A percentile compares a stretch with the other conserved stretches of the same genome.
Evolutionary conservation across 1,140 invertebrate genomes (phyloP).

Genomic region (Carposina sasakii): DNA sequence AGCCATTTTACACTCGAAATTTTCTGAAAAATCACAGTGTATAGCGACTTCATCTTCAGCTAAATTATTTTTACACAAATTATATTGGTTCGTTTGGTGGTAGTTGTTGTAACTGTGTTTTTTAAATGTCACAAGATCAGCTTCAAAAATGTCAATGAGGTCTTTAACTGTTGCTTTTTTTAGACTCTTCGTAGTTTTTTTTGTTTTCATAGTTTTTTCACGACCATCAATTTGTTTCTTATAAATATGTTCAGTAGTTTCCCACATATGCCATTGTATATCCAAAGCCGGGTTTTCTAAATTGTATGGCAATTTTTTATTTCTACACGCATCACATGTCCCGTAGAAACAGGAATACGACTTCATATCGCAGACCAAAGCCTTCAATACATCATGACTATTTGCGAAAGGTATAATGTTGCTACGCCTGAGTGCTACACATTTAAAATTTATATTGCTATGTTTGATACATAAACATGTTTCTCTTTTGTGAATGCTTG

Average conservation of each 20-base stretch:
- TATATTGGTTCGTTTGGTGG: slow-evolving; percentile 14
- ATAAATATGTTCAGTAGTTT: slow-evolving; percentile 3
- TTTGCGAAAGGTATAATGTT: too few relatives aligned
- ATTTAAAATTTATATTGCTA: too few relatives aligned
- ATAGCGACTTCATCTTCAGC: slow-evolving; percentile 9
- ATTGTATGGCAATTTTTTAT: too few relatives aligned
- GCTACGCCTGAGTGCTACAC: too few relatives aligned
- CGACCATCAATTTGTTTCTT: background rate
- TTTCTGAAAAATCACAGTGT: slow-evolving; percentile 22
- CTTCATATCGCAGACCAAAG: too few relatives aligned
- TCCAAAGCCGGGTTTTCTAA: too few relatives aligned
- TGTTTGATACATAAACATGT: too few relatives aligned
- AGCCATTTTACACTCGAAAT: slow-evolving; percentile 13
- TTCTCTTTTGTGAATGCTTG: background rate
- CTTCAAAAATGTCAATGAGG: slow-evolving; percentile 10
- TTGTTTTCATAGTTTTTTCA: background rate
- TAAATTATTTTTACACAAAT: slow-evolving; percentile 5
- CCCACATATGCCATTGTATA: slow-evolving; percentile 4
- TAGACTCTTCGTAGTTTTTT: background rate
- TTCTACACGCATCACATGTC: too few relatives aligned
- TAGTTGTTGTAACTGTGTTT: slow-evolving; percentile 13
- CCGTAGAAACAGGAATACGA: too few relatives aligned
- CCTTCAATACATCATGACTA: too few relatives aligned
- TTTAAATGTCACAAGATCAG: slow-evolving; percentile 12
- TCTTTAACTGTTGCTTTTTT: slow-evolving; percentile 6